Base-by-base conservation (phyloP, 2,888 invertebrate species). In the Hydriomena furcata region DNA sequence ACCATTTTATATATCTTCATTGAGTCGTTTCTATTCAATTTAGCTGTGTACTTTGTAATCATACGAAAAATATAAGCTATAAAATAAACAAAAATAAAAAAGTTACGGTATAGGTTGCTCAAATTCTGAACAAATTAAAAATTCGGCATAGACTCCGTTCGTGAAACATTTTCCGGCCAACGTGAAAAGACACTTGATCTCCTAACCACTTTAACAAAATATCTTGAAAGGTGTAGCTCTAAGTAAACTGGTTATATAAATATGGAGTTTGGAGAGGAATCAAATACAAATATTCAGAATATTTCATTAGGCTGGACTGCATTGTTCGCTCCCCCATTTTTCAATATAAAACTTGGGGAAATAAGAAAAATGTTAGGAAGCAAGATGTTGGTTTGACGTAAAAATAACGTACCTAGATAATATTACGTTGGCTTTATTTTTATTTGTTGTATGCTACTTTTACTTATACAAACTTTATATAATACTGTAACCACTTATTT, bases 261-360 rank as follows among this genome's bases (percentile, higher is more conserved):
- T 65, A 67, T 63, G 65, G 68, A 65, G 58, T 62, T 67, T 63
- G 52, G 68, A 68, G 69, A 68, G 70, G 70, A 83, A 82, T 84
- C 81, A 80, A 80, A 82, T 78, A 79, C 78, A 84, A 82, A 82
- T 86, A 86, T 86, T 79, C 79, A 71, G 80, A 84, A 81, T 86
- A 86, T 86, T 88, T 86, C 82, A 86, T 86, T 82, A 81, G 64
- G 66, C 61, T 53, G 65, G 66, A 57, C 65, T 63, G 68, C 67
- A 76, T 80, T 79, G 79, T 79, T 70, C 66, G 64, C 59, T 71
- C 73, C 79, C 80, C 73, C 59, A 63, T 63, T 68, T 73, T 71
- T 64, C 61, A 64, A 68, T 74, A 71, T 71, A 67, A 72, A 71
- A 71, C 72, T 62, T 47, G 60, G 58, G 57, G n/a, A n/a, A n/a